A percentile compares a stretch with the other conserved stretches of the same genome.
phyloP scores from a whole-genome alignment of 2,888 invertebrate genomes.

The Mythimna pallens region DNA sequence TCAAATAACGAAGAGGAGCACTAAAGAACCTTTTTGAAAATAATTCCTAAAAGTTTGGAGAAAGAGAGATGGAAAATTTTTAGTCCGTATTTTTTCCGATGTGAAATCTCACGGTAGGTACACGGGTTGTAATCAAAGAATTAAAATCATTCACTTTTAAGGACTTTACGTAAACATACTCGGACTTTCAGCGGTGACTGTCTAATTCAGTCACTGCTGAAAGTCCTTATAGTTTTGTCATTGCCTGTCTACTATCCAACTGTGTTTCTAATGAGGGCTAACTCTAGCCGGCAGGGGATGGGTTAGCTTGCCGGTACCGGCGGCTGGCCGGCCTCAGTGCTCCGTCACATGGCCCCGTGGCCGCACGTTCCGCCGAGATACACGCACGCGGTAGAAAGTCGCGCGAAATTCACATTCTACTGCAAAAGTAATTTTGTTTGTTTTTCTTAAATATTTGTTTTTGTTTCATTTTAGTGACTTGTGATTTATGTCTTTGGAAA shows the following conservation, averaged over 20 bases:
- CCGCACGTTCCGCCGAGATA: constrained; percentile 67
- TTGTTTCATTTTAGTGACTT: constrained; percentile 30
- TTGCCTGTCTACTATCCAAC: background rate
- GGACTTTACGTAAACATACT: background rate
- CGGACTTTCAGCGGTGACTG: too few relatives aligned
- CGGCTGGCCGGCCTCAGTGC: constrained; percentile 67
- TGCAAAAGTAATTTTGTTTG: constrained; percentile 37
- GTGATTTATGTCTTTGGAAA: constrained; percentile 21
- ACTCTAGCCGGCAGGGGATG: constrained; percentile 41
- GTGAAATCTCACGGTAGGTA: background rate
- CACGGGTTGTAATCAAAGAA: background rate
- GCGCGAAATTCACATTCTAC: constrained; percentile 59
- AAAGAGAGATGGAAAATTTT: background rate
- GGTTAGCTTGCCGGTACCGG: constrained; percentile 30
- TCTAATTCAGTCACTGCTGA: background rate
- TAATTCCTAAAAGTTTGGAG: background rate
- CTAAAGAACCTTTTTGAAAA: background rate
- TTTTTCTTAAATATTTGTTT: background rate
- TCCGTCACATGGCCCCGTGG: constrained; percentile 71
- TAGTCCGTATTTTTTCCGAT: background rate
- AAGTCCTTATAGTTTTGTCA: constrained; percentile 19
- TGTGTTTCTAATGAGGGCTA: constrained; percentile 38
- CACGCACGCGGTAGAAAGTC: constrained; percentile 74
- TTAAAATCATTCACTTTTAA: background rate
- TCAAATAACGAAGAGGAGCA: background rate